Percentiles rank a stretch among this genome's conserved stretches.
Evolutionary conservation across 2,113 vertebrate genomes (phyloP).

Genomic region (Gopherus evgoodei): DNA sequence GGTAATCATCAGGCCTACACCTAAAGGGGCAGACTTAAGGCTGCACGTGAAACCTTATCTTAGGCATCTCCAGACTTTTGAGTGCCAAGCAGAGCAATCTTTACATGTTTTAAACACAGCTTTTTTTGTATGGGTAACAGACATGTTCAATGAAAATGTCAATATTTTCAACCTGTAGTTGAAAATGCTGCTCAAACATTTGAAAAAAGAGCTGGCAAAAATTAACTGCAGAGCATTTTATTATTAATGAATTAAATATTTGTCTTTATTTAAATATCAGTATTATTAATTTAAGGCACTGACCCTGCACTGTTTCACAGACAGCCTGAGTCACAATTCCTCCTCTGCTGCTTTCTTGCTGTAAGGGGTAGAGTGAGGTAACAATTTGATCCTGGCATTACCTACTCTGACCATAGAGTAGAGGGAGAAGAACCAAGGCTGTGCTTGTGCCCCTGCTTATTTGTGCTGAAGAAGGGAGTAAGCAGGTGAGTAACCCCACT

Average conservation of each 20-base stretch:
- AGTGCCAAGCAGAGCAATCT: background rate
- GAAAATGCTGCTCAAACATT: background rate
- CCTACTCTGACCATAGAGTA: background rate
- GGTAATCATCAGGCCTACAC: rapidly evolving
- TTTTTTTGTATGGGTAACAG: background rate
- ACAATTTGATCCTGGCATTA: background rate
- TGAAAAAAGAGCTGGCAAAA: background rate
- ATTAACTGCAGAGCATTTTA: rapidly evolving
- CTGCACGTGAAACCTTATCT: background rate
- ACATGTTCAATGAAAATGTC: background rate
- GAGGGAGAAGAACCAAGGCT: background rate
- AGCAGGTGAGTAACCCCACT: background rate
- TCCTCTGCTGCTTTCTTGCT: background rate
- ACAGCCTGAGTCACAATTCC: background rate
- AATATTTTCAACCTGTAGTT: background rate
- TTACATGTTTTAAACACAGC: background rate
- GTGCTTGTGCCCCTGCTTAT: background rate
- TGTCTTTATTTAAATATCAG: constrained; percentile 7
- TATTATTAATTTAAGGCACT: background rate
- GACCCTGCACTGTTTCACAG: background rate
- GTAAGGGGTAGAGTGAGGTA: background rate
- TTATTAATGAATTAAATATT: background rate
- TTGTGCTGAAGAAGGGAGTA: background rate
- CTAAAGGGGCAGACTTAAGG: background rate
- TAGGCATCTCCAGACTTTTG: background rate